Base-by-base conservation (phyloP, 2,888 invertebrate species). In the Drosophila bunnanda region DNA sequence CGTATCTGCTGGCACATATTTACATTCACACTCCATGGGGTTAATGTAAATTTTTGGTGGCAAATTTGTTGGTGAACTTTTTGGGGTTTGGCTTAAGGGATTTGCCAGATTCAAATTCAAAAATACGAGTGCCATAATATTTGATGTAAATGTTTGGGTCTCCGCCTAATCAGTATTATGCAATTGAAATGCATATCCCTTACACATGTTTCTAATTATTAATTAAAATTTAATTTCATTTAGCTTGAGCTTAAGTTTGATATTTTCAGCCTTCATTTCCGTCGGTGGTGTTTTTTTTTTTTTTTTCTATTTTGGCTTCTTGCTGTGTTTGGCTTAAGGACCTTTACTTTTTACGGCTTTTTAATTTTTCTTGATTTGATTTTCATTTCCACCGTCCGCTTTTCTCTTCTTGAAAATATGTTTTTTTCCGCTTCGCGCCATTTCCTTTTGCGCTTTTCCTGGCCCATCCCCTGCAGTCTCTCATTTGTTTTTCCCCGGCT, bases 301-400 rank as follows among this genome's bases (percentile, higher is more conserved):
- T 22, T 38, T 22, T 13, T 8, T 13, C 30, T 8, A 20, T 28
- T 13, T 28, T 9, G 9, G 6, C 15, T 53, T 53, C 30, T 52
- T 52, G 15, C 17, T 53, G 50, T 62, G 36, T 36, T 36, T 36
- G 6, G 8, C 17, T 17, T 62, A 53, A 70, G 59, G 52, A 52
- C 17, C 44, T 20, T 41, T 72, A 34, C 32, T 60, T 73, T 75
- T 75, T 60, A 75, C 61, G 75, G 69, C 50, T 55, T 75, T 69
- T 69, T 65, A 75, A 75, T 75, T 75, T 69, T 61, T 38, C 50
- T 64, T 62, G 44, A 75, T 74, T 62, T 75, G 50, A 67, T 66
- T 65, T 56, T 36, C 57, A 36, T 48, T 57, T 68, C 54, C 54
- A 36, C 15, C 20, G 10, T 7, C 25, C 44, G 22, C 36, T 38